Evolutionary conservation across 2,888 invertebrate genomes (phyloP), one percentile per base, ranked within the genome.

Genomic region (Rhingia campestris): DNA sequence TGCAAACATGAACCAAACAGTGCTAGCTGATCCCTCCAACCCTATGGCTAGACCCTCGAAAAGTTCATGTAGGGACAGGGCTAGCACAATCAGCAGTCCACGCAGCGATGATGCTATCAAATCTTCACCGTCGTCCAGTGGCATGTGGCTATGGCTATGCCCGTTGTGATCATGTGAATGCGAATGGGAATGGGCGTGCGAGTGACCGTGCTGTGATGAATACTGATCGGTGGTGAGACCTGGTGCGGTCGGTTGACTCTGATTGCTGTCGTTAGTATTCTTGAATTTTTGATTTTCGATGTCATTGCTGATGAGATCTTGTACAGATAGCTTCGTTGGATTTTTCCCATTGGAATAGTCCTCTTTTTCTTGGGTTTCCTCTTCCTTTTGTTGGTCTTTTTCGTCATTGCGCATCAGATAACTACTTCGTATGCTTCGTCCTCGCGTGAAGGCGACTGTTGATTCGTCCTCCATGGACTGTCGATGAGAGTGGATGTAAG

Each of bases 11-110:
- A 96, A 96, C 93, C 95, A 95, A 6, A 95, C 94, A 22, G 92
- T 93, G 0, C 90, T 88, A 0, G 93, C 92, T 32, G 94, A 93
- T 10, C 93, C 92, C 89, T 96, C 96, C 72, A 97, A 91, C 0
- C 97, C 97, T 10, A 97, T 95, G 10, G 97, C 95, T 64, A 97
- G 92, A 22, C 97, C 97, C 92, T 97, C 97, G 88, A 97, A 96
- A 0, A 97, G 92, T 89, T 97, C 97, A 89, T 97, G 97, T 75
- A 97, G 94, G 9, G 97, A 96, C 30, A 97, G 92, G 0, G 97
- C 97, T 54, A 97, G 91, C 0, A 97, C 96, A 63, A 97, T 95
- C 66, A 97, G 93, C 22, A 97, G 92, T 14, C 95, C 97, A 82
- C 95, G 93, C 58, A 96, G 91, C 0, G 91, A 91, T 2, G 91